Evolutionary conservation across 2,888 invertebrate species (phyloP), one percentile per base, ranked within the genome.

Genomic region (Ormyrus thymus): DNA sequence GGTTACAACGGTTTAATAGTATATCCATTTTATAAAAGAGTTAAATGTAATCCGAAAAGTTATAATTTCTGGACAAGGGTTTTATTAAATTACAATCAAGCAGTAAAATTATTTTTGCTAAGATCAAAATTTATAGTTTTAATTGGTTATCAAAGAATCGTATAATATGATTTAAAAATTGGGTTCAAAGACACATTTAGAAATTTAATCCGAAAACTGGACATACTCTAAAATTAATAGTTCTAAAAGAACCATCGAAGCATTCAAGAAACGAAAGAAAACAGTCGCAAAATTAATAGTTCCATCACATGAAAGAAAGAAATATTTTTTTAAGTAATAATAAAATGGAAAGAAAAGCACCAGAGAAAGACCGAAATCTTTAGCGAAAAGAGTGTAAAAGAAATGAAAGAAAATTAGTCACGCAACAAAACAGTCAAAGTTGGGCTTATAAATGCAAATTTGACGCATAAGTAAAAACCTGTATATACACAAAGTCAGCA

Each of bases 401-500:
- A 46, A 65, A 68, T 13, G 9, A 62, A 59, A 71, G 29, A 58
- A 62, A 43, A 72, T 8, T 65, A 6, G 9, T 55, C 10, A 5
- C n/a, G 65, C 0, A 55, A 53, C 46, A 55, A 46, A 72, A 53
- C 50, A 66, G 46, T 68, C n/a, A 9, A 58, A 50, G 15, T 71
- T 46, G 29, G 11, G 45, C n/a, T 68, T 13, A 71, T 4, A 77
- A 71, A 75, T 73, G 69, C 51, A 69, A 73, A 80, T 76, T n/a
- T 71, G 6, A 56, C 2, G 1, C 56, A 66, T n/a, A 45, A 55
- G 8, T 5, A 68, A 75, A 45, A 59, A 53, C 55, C 9, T 29
- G 45, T 51, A 51, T 3, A 13, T 51, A 56, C 7, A 53, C 45
- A 76, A 82, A 79, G 79, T 81, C 80, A 81, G 75, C 78, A 80